Base-by-base conservation (phyloP, 2,113 vertebrate species). In the Theristicus caerulescens region DNA sequence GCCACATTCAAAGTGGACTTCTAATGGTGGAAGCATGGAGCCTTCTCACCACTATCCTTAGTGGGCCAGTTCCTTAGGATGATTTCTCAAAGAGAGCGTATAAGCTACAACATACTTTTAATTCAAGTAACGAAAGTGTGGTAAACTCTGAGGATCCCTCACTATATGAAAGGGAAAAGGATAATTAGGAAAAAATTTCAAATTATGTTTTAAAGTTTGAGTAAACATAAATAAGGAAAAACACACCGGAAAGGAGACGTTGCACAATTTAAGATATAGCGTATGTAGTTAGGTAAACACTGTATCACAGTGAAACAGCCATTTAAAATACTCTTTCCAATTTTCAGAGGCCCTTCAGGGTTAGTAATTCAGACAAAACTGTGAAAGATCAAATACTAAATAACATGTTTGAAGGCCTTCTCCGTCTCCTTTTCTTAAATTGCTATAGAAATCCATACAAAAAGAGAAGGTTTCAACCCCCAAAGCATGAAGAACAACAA, bases 401-500 rank as follows among this genome's bases (percentile, higher is more conserved):
- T 71, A 88, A 88, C 27, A 54, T 10, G 16, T 94, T 85, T 94
- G 94, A 96, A 93, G 93, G 82, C 85, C 85, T 96, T 85, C 66
- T 90, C 74, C 5, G 3, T 76, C 77, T 91, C 93, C 88, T 96
- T 95, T 91, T 92, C 81, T 82, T 94, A 94, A 94, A 93, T 25
- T 25, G 38, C 20, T 90, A 96, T 9, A 61, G 95, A 96, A 92
- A 97, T 83, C 70, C 93, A 76, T 18, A 54, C 10, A 16, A 89
- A 95, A 49, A 65, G 69, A 90, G 93, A 91, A 94, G 89, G 87
- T 88, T 86, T 96, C 81, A 95, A 97, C 55, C 93, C 97, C 88
- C 94, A 94, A 73, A 96, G 62, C 87, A 94, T 21, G 86, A 94
- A 94, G 81, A 95, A 95, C 8, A 61, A 95, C 80, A 94, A 96